Base-by-base conservation (phyloP, 2,888 invertebrate genomes). In the Dasypolia templi region DNA sequence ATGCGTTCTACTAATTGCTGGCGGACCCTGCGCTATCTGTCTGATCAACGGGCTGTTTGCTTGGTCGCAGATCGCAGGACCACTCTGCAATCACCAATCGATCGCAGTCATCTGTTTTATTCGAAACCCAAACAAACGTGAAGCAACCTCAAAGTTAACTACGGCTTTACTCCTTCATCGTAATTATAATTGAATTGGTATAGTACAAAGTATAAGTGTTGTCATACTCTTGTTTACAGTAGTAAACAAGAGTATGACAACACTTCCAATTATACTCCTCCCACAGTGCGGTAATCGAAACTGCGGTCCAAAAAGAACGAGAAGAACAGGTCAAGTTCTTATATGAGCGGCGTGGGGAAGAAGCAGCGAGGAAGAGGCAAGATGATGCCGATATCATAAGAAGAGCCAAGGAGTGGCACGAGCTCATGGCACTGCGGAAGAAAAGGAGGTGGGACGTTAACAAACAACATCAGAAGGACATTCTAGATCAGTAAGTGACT, bases 211-310 rank as follows among this genome's bases (percentile, higher is more conserved):
- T n/a, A n/a, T n/a, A n/a, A n/a, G n/a, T n/a, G n/a, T n/a, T n/a
- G n/a, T n/a, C n/a, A n/a, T n/a, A n/a, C n/a, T n/a, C n/a, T n/a
- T n/a, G n/a, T n/a, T n/a, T n/a, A n/a, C n/a, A n/a, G n/a, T n/a
- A n/a, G n/a, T n/a, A 29, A 63, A n/a, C 29, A 11, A 22, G 11
- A 63, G 14, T 29, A 51, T 63, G 5, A 0, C 22, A 63, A 51
- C 5, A 32, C 9, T 53, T 63, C 22, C 29, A 55, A 32, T 35
- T 53, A 32, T 39, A 11, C 4, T 46, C 1, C 19, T n/a, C 3
- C 44, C 35, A 49, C 84, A 96, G 96, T 72, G 95, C 96, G 22
- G 95, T 96, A 0, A 92, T 96, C 79, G 96, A 96, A 82, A 93
- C 96, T 3, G 94, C 91, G 3, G 87, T 93, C n/a, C 94, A 94